These are phyloP conservation scores for Linurgus olivaceus DNA, from an alignment of 2,797 vertebrate genomes.

Conservation along the genomic window DNA sequence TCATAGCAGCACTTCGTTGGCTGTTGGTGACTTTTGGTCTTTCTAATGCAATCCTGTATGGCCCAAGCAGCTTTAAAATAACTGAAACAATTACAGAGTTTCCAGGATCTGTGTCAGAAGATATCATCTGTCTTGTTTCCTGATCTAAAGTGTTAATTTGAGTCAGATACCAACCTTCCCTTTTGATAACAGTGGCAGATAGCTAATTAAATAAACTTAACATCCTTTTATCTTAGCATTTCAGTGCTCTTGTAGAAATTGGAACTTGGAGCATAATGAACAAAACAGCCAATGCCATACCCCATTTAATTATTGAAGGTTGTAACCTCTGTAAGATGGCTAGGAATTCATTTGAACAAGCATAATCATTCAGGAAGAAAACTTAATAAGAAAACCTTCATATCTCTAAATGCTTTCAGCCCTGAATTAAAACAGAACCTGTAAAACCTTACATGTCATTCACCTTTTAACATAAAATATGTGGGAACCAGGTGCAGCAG, in stretches of 20 bases:
- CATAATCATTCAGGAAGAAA: constrained; percentile 55
- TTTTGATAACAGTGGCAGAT: constrained; percentile 31
- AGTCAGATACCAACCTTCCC: constrained; percentile 21
- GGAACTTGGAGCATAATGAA: constrained; percentile 29
- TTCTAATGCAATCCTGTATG: not conserved
- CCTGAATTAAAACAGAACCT: constrained; percentile 21
- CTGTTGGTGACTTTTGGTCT: not conserved
- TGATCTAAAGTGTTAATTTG: constrained; percentile 39
- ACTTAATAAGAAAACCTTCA: constrained; percentile 59
- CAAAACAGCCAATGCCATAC: constrained; percentile 22
- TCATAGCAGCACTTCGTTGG: not conserved
- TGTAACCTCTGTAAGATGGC: constrained; percentile 44
- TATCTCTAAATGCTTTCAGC: constrained; percentile 40
- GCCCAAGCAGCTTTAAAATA: constrained; percentile 4
- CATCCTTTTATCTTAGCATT: constrained; percentile 45
- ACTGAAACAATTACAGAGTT: not conserved
- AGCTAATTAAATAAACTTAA: constrained; percentile 60
- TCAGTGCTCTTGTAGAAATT: constrained; percentile 49
- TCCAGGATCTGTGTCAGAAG: not conserved
- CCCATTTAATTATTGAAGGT: constrained; percentile 58
- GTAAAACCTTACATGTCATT: not conserved
- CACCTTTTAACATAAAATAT: not conserved
- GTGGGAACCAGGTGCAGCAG: not conserved
- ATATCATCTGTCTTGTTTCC: not conserved
- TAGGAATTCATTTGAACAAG: constrained; percentile 51